A percentile compares a stretch with the other conserved stretches of the same genome.
Conservation (phyloP, 2,888 invertebrate genomes). For the Heliconius sara region DNA sequence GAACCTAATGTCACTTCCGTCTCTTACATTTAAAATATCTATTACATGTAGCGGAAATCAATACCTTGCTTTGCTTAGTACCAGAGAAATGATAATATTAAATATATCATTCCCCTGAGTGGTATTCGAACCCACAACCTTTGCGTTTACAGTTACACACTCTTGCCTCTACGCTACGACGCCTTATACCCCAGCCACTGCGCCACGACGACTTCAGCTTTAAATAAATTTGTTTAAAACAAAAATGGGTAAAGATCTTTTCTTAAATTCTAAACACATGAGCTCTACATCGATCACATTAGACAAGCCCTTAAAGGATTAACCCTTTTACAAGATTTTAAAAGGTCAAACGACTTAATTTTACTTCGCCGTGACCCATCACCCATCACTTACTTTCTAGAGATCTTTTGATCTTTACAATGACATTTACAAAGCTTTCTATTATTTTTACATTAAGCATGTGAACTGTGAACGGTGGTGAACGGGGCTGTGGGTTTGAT, state of each 20-base stretch:
- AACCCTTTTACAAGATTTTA: conserved; percentile 8
- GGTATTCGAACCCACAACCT: neutral
- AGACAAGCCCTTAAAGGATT: conserved; percentile 6
- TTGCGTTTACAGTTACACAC: neutral
- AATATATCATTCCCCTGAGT: neutral
- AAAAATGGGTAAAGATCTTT: neutral
- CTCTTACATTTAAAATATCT: too few relatives aligned
- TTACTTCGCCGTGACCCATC: neutral
- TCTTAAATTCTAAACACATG: neutral
- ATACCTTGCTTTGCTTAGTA: too few relatives aligned
- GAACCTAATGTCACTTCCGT: too few relatives aligned
- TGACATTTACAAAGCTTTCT: conserved; percentile 1
- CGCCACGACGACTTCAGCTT: neutral
- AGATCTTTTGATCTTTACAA: conserved; percentile 3
- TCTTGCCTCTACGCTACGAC: neutral
- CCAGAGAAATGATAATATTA: too few relatives aligned
- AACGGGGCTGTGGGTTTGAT: too few relatives aligned
- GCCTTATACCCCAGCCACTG: neutral
- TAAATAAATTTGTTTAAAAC: neutral
- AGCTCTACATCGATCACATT: neutral
- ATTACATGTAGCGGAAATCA: too few relatives aligned
- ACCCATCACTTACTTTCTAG: neutral
- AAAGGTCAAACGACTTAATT: conserved; percentile 15
- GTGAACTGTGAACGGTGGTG: too few relatives aligned
- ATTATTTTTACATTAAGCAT: neutral